Percentiles rank a stretch among this genome's conserved stretches.
phyloP scores from a whole-genome alignment of 1,140 invertebrate genomes.

The Hypsibius dujardini region DNA sequence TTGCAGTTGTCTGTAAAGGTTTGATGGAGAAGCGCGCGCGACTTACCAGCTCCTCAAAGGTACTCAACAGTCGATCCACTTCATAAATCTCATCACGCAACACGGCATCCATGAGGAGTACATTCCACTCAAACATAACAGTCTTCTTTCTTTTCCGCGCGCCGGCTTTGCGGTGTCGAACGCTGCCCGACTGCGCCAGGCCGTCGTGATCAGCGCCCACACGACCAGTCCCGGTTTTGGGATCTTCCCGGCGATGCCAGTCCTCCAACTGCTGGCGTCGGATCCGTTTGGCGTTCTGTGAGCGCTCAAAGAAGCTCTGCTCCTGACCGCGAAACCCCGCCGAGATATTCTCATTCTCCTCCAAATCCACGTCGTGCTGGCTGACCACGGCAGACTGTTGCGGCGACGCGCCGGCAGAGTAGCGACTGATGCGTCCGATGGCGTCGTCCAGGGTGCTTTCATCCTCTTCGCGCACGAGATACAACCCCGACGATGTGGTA shows the following conservation, averaged over 20 bases:
- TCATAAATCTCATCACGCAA: background rate
- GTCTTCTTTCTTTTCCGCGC: constrained; percentile 1
- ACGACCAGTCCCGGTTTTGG: background rate
- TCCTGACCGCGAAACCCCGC: background rate
- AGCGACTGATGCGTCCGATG: background rate
- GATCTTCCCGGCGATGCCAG: background rate
- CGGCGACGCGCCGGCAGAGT: background rate
- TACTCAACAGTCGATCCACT: constrained; percentile 62
- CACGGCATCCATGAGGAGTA: constrained; percentile 9
- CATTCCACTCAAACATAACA: constrained; percentile 15
- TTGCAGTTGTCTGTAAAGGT: no score
- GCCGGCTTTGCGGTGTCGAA: constrained; percentile 6
- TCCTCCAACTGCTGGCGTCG: background rate
- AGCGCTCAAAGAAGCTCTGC: constrained; percentile 11
- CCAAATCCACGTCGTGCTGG: no score
- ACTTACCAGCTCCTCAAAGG: constrained; percentile 7
- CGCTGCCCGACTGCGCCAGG: background rate
- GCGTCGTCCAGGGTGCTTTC: background rate
- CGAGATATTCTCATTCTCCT: background rate
- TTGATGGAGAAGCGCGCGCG: no score
- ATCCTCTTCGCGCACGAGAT: background rate
- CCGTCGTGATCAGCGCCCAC: background rate
- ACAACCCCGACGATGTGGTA: background rate
- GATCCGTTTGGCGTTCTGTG: constrained; percentile 13
- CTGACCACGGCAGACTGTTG: background rate